Evolutionary conservation across 2,797 vertebrate species (phyloP).

Genomic region (Masticophis lateralis): DNA sequence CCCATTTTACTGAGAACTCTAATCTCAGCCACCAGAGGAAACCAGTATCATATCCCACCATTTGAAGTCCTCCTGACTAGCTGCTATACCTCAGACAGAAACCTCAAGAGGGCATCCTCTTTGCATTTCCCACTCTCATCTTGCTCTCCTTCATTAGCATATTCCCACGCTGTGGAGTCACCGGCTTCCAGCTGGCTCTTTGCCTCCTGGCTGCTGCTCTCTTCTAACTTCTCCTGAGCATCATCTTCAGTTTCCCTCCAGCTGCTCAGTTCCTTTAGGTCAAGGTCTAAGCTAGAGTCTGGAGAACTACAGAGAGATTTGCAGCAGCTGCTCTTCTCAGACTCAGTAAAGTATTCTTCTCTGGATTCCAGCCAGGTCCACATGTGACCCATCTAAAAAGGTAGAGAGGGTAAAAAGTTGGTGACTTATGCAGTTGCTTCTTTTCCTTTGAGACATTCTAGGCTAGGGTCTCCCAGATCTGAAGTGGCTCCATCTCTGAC

Average conservation of each 20-base stretch:
- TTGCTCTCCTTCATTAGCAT: slow-evolving; percentile 48
- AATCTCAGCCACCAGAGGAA: neutral
- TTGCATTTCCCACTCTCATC: slow-evolving; percentile 48
- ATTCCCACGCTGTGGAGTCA: slow-evolving; percentile 47
- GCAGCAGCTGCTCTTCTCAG: slow-evolving; percentile 65
- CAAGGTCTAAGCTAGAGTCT: slow-evolving; percentile 66
- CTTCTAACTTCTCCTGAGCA: slow-evolving; percentile 51
- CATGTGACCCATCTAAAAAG: slow-evolving; percentile 63
- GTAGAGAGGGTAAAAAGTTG: slow-evolving; percentile 52
- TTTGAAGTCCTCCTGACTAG: slow-evolving; percentile 31
- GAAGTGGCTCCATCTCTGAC: neutral
- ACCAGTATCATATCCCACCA: neutral
- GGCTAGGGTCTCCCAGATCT: neutral
- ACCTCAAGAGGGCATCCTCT: slow-evolving; percentile 44
- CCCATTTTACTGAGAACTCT: neutral
- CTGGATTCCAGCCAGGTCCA: slow-evolving; percentile 62
- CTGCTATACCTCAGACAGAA: slow-evolving; percentile 69
- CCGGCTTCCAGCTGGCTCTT: slow-evolving; percentile 20
- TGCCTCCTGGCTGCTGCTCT: slow-evolving; percentile 61
- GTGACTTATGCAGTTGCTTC: slow-evolving; percentile 10
- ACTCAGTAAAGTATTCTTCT: slow-evolving; percentile 47
- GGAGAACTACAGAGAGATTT: slow-evolving; percentile 65
- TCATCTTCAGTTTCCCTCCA: slow-evolving; percentile 65
- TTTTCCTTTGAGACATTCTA: neutral
- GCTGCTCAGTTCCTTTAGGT: slow-evolving; percentile 55